Conservation (phyloP, 2,113 vertebrate genomes). For the Otolemur garnettii region DNA sequence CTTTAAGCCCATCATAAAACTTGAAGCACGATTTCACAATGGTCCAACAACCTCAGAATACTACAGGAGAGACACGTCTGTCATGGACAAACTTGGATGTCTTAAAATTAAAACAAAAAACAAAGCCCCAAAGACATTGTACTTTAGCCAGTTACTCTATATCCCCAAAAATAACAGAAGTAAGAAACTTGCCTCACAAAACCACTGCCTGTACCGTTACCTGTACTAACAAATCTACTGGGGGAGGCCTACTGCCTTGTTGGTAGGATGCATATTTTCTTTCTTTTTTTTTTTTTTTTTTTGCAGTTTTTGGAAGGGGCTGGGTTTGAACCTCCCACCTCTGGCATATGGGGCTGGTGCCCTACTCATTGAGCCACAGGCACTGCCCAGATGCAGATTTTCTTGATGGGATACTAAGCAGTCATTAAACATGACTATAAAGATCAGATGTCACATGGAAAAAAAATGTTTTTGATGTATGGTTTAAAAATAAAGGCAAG, state of each 20-base stretch:
- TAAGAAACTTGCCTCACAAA: neutral
- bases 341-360: no score
- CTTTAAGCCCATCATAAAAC: neutral
- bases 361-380: no score
- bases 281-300: no score
- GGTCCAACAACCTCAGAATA: neutral
- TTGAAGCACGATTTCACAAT: neutral
- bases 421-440: neutral
- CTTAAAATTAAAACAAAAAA: neutral
- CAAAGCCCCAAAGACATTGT: neutral
- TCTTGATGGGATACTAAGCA: neutral
- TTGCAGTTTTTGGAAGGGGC: no score
- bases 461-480: neutral
- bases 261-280: neutral
- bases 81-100: neutral
- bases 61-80: rapidly evolving
- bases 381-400: neutral
- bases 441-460: neutral
- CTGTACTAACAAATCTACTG: neutral
- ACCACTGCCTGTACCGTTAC: rapidly evolving
- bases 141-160: neutral
- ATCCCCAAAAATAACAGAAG: neutral
- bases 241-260: rapidly evolving
- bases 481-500: neutral
- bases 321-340: no score